Base-by-base conservation (phyloP, 1,140 invertebrate genomes). In the Chrysoperla carnea region DNA sequence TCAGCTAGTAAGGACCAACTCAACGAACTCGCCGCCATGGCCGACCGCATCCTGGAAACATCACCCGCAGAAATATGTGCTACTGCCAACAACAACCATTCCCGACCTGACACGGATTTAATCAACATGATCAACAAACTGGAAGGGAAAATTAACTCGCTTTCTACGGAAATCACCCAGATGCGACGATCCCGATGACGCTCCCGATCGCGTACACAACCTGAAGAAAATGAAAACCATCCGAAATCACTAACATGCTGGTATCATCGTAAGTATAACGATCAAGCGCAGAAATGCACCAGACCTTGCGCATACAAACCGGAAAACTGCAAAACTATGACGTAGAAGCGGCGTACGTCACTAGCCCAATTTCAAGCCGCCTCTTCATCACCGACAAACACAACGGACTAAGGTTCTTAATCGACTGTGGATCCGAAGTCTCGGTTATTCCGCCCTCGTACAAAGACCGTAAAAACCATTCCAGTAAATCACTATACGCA, bases 391-490 rank as follows among this genome's bases (percentile, higher is more conserved):
- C 9, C 7, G 1, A 47, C 17, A 2, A 6, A 4, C 23, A 44
- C 11, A 45, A 39, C 4, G 43, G 53, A 33, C 46, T 41, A 6
- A 33, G 36, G 13, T 51, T 36, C 29, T 46, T 54, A 6, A 43
- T 56, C n/a, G 50, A 57, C 44, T 53, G 51, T 15, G 49, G 50
- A 36, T 50, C 49, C 27, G 52, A 56, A 43, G 43, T 56, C n/a
- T 50, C 52, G 37, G 54, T 52, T 15, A 48, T 50, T 29, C 50
- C 49, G n/a, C 44, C 1, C 40, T 37, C 29, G 41, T 47, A 40
- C 36, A 45, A 6, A 13, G 38, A 29, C 15, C 41, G 13, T 23
- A 46, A 46, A 41, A 12, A 13, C 14, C 43, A 36, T 6, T 33
- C 41, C 17, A 52, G 48, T 14, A 51, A 43, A 40, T 37, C 28